A percentile compares a stretch with the other conserved stretches of the same genome.
These are phyloP conservation scores for Tachina fera DNA, from an alignment of 2,888 invertebrate genomes.

Conservation along the genomic window DNA sequence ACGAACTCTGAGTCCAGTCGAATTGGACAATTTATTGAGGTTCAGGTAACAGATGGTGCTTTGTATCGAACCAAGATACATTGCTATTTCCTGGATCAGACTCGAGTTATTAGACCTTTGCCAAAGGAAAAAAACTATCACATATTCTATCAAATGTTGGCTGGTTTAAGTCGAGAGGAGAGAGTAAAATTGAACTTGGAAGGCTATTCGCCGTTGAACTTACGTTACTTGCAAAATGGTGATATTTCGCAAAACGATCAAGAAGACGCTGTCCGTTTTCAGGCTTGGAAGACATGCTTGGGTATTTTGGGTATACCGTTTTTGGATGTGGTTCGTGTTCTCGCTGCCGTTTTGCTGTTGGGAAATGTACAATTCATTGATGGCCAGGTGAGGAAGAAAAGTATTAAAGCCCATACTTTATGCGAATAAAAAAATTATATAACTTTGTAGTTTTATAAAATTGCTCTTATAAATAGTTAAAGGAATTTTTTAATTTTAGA, in stretches of 20 bases:
- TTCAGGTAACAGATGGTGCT: slow-evolving; percentile 97
- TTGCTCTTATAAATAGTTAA: neutral
- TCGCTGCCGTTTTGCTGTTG: slow-evolving; percentile 94
- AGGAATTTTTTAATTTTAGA: slow-evolving; percentile 77
- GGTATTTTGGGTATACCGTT: slow-evolving; percentile 96
- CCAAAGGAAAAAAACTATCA: slow-evolving; percentile 97
- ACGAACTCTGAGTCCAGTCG: slow-evolving; percentile 96
- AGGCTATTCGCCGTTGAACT: slow-evolving; percentile 91
- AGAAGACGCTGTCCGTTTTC: slow-evolving; percentile 90
- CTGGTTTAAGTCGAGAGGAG: slow-evolving; percentile 94
- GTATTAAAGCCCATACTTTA: neutral
- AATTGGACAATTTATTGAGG: slow-evolving; percentile 98
- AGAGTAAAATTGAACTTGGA: slow-evolving; percentile 93
- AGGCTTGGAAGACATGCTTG: slow-evolving; percentile 95
- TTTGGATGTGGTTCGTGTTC: slow-evolving; percentile 94
- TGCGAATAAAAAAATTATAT: neutral
- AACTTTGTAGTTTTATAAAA: neutral
- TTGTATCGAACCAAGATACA: slow-evolving; percentile 97
- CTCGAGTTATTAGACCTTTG: slow-evolving; percentile 93
- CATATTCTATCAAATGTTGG: slow-evolving; percentile 97
- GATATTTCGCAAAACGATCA: slow-evolving; percentile 89
- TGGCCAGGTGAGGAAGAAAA: slow-evolving; percentile 84
- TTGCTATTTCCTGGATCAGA: slow-evolving; percentile 97
- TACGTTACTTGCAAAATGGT: slow-evolving; percentile 91
- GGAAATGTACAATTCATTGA: slow-evolving; percentile 96